A percentile compares a stretch with the other conserved stretches of the same genome.
phyloP scores from a whole-genome alignment of 2,113 vertebrate genomes.

The Pomatostomus ruficeps region DNA sequence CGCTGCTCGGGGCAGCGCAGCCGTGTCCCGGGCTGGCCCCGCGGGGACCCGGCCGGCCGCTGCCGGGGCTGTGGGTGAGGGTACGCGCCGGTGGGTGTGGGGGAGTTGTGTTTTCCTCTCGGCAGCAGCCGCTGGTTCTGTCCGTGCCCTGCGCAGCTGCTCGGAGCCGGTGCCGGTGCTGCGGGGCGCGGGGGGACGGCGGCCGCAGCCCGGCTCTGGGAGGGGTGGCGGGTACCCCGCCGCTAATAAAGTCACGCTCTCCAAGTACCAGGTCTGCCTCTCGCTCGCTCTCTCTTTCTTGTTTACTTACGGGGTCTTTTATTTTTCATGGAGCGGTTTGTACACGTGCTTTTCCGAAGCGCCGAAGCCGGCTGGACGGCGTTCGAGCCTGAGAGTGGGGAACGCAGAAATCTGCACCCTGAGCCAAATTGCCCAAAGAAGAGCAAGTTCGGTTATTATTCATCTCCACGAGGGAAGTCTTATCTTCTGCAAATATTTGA shows the following conservation, averaged over 20 bases:
- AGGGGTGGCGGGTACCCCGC: background rate
- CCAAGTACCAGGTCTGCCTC: background rate
- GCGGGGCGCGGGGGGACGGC: background rate
- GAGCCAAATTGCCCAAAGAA: slow-evolving; percentile 47
- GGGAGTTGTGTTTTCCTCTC: background rate
- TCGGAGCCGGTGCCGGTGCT: background rate
- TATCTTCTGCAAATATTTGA: slow-evolving; percentile 74
- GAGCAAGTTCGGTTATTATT: slow-evolving; percentile 64
- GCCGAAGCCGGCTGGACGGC: background rate
- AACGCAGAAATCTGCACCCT: slow-evolving; percentile 6
- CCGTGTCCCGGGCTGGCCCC: background rate
- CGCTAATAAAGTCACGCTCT: background rate
- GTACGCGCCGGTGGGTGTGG: background rate
- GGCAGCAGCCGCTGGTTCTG: background rate
- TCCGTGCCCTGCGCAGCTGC: background rate
- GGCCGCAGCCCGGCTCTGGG: background rate
- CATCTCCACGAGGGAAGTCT: slow-evolving; percentile 66
- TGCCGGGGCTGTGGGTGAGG: background rate
- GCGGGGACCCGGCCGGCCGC: background rate
- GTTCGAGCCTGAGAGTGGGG: slow-evolving; percentile 43
- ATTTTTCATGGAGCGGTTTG: slow-evolving; percentile 41
- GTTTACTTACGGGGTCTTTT: slow-evolving; percentile 28
- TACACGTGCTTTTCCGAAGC: slow-evolving; percentile 37
- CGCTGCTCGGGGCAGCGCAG: background rate
- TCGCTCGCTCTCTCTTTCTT: background rate